Conservation (phyloP, 2,113 vertebrate genomes). For the Microcebus tavaratra region DNA sequence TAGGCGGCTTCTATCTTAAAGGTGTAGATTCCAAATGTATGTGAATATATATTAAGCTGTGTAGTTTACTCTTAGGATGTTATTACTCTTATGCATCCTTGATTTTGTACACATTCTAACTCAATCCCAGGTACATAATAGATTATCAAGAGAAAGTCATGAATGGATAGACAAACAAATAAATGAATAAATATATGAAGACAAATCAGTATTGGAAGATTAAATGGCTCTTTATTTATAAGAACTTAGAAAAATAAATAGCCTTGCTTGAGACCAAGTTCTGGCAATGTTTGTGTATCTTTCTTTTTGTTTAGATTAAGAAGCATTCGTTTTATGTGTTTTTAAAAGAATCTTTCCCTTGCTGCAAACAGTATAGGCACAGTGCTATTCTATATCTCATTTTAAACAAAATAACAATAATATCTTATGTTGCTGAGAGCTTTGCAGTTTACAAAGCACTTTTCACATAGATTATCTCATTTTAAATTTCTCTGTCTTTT, state of each 20-base stretch:
- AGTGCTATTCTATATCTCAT: constrained; percentile 1
- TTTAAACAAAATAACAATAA: constrained; percentile 52
- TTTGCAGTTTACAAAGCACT: constrained; percentile 47
- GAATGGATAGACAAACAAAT: background rate
- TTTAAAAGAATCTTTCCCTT: constrained; percentile 40
- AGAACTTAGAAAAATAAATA: constrained; percentile 10
- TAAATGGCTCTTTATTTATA: constrained; percentile 2
- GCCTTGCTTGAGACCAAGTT: background rate
- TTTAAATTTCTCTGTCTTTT: constrained; percentile 27
- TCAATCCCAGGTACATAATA: background rate
- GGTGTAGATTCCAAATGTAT: background rate
- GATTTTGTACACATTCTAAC: background rate
- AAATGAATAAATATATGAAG: background rate
- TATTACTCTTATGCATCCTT: background rate
- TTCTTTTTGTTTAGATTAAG: constrained; percentile 39
- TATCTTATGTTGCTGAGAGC: background rate
- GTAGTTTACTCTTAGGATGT: background rate
- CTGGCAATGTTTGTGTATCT: background rate
- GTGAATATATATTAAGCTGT: background rate
- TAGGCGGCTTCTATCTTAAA: background rate
- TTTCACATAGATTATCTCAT: constrained; percentile 51
- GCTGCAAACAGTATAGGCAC: background rate
- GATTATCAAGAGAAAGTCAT: background rate
- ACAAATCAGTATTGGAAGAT: background rate
- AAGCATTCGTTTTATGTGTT: background rate